A percentile compares a stretch with the other conserved stretches of the same genome.
Evolutionary conservation across 2,113 vertebrate genomes (phyloP).

Genomic region (Lethenteron camtschaticum): DNA sequence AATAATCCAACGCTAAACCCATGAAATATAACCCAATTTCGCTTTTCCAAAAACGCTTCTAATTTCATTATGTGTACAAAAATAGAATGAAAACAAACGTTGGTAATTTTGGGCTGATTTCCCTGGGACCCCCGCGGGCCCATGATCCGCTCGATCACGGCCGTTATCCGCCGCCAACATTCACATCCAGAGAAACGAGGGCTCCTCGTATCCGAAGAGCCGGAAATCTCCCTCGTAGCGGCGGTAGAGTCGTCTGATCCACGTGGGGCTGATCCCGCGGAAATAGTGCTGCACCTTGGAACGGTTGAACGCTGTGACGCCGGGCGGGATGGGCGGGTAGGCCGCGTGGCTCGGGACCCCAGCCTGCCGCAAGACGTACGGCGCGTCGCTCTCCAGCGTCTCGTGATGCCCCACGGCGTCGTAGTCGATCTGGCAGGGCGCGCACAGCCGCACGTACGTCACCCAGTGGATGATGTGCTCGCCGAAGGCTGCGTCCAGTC

Average conservation of each 20-base stretch:
- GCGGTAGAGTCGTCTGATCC: constrained; percentile 50
- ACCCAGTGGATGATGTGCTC: constrained; percentile 89
- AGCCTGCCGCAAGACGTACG: constrained; percentile 49
- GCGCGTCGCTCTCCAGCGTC: constrained; percentile 63
- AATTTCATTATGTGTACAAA: too few species aligned
- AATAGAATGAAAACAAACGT: too few species aligned
- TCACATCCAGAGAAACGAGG: constrained; percentile 34
- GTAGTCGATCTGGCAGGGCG: constrained; percentile 67
- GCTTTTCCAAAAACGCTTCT: too few species aligned
- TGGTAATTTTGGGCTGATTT: too few species aligned
- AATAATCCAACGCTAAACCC: too few species aligned
- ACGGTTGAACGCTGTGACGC: constrained; percentile 71
- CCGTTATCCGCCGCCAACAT: too few species aligned
- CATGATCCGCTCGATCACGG: too few species aligned
- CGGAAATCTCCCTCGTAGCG: constrained; percentile 69
- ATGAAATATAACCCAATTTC: too few species aligned
- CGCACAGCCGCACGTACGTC: constrained; percentile 69
- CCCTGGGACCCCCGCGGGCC: too few species aligned
- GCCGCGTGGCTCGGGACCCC: constrained; percentile 55
- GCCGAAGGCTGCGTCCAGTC: constrained; percentile 64
- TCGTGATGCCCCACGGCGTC: constrained; percentile 74
- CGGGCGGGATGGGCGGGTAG: constrained; percentile 67
- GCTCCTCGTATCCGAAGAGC: constrained; percentile 67
- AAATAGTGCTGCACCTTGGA: constrained; percentile 80
- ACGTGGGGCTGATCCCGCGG: constrained; percentile 55